These are phyloP conservation scores for Drosophila simulans DNA, from an alignment of 1,140 invertebrate genomes.

Conservation along the genomic window DNA sequence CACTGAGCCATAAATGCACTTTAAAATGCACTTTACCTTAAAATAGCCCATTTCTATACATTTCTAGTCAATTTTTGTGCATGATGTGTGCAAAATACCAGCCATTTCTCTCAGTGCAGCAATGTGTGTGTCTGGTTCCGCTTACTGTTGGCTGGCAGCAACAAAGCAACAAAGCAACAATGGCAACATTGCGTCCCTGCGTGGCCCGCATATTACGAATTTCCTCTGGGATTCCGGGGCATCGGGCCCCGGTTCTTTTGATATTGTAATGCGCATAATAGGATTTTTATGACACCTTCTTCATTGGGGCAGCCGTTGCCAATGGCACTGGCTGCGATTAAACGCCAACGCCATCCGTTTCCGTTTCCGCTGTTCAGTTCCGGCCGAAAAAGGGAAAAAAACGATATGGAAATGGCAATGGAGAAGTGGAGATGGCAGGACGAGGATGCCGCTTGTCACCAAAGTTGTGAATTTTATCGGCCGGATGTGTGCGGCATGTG, in stretches of 20 bases:
- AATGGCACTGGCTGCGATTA: constrained; percentile 34
- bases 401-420: too few relatives aligned
- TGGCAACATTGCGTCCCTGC: constrained; percentile 24
- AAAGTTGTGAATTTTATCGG: constrained; percentile 79
- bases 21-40: too few relatives aligned
- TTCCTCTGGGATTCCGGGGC: constrained; percentile 66
- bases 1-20: too few relatives aligned
- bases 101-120: constrained; percentile 6
- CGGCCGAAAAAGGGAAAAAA: background rate
- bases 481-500: constrained; percentile 65
- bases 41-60: too few relatives aligned
- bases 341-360: constrained; percentile 14
- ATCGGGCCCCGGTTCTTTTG: constrained; percentile 57
- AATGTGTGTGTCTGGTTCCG: constrained; percentile 9
- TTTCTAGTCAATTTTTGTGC: too few relatives aligned
- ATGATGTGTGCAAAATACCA: too few relatives aligned
- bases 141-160: background rate
- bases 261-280: constrained; percentile 81
- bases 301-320: constrained; percentile 43
- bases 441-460: constrained; percentile 60
- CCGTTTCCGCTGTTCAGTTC: constrained; percentile 1
- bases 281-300: constrained; percentile 78
- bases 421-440: background rate
- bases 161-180: background rate
- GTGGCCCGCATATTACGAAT: constrained; percentile 55